Conservation (phyloP, 2,888 invertebrate genomes). For the Sinhomidia bicolor region DNA sequence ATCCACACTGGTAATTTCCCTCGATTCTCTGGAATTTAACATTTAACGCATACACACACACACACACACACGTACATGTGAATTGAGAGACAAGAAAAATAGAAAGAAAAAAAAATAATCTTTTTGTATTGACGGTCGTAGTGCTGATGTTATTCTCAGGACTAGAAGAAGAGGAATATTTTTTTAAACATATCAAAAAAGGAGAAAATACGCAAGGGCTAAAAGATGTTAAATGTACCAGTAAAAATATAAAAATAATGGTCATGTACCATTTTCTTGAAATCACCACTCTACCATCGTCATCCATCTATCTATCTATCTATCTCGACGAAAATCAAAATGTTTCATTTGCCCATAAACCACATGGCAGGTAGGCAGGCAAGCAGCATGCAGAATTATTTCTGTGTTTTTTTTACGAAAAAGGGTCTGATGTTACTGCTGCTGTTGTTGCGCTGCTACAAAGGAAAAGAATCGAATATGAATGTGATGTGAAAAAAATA, state of each 20-base stretch:
- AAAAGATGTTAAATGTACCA: conserved; percentile 41
- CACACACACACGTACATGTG: background rate
- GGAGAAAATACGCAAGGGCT: conserved; percentile 58
- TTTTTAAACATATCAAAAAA: conserved; percentile 65
- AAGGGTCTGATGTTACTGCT: too few species aligned
- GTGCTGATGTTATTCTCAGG: conserved; percentile 52
- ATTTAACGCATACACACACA: conserved; percentile 38
- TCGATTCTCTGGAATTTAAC: conserved; percentile 69
- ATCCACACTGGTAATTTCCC: conserved; percentile 59
- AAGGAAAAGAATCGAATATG: background rate
- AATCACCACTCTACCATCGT: conserved; percentile 57
- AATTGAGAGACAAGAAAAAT: background rate
- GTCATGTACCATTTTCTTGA: conserved; percentile 47
- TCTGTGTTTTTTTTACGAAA: too few species aligned
- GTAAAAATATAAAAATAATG: conserved; percentile 48
- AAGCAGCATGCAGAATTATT: conserved; percentile 29
- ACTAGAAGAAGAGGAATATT: background rate
- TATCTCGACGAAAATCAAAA: conserved; percentile 49
- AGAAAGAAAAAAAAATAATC: conserved; percentile 36
- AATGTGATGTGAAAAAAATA: conserved; percentile 18
- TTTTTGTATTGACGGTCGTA: conserved; percentile 2
- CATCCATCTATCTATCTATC: conserved; percentile 39
- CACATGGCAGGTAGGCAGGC: conserved; percentile 69
- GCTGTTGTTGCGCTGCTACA: background rate
- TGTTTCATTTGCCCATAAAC: conserved; percentile 68